Evolutionary conservation across 2,113 vertebrate genomes (phyloP).

Genomic region (Anoplopoma fimbria): DNA sequence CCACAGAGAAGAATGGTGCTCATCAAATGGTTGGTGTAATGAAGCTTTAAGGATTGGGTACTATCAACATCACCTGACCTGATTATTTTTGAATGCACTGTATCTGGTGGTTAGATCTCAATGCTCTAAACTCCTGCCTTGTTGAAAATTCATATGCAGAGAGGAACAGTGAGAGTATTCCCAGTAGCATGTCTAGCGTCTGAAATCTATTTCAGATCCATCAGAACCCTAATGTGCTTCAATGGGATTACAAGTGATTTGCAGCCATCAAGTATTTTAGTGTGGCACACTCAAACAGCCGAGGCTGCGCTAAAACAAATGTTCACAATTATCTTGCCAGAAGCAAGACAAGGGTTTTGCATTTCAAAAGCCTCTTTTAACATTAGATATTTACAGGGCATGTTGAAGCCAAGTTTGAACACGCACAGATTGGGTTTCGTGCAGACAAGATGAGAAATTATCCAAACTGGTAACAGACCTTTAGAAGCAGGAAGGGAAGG

Average conservation of each 20-base stretch:
- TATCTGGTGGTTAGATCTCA: constrained; percentile 36
- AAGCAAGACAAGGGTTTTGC: constrained; percentile 30
- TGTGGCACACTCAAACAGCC: constrained; percentile 38
- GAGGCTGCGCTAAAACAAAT: constrained; percentile 49
- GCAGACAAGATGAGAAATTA: neutral
- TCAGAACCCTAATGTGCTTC: constrained; percentile 53
- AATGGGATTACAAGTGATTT: constrained; percentile 66
- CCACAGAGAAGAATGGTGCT: constrained; percentile 24
- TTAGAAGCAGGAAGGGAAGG: neutral
- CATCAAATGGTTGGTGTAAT: constrained; percentile 39
- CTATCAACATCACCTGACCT: constrained; percentile 35
- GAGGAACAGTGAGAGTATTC: constrained; percentile 40
- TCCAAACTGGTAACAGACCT: neutral
- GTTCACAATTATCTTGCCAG: constrained; percentile 51
- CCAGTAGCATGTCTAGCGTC: constrained; percentile 44
- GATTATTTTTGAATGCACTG: constrained; percentile 46
- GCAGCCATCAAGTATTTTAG: constrained; percentile 59
- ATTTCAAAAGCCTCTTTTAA: constrained; percentile 44
- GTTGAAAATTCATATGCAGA: constrained; percentile 50
- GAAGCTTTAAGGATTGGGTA: constrained; percentile 57
- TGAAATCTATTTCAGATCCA: constrained; percentile 61
- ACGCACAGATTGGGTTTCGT: neutral
- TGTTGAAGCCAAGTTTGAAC: constrained; percentile 13
- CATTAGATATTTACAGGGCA: constrained; percentile 26
- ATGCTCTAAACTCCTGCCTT: constrained; percentile 20